Conservation (phyloP, 2,888 invertebrate species). For the Drosophila anceps region DNA sequence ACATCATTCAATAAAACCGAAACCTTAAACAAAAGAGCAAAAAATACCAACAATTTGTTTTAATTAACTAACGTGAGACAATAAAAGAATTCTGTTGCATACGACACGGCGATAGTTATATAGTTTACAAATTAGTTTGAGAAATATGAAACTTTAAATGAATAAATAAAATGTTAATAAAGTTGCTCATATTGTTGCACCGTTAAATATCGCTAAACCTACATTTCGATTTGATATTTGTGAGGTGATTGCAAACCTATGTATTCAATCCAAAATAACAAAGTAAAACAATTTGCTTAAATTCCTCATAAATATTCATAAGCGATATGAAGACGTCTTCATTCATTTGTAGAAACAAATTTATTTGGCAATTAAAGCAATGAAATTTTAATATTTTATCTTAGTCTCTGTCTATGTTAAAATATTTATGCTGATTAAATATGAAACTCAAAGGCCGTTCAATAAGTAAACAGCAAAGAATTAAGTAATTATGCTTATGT, state of each 20-base stretch:
- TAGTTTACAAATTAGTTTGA: constrained; percentile 34
- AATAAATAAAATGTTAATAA: background rate
- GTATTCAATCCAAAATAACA: too few species aligned
- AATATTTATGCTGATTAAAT: background rate
- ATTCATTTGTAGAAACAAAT: background rate
- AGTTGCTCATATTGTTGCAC: too few species aligned
- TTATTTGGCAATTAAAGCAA: too few species aligned
- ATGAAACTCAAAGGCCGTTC: background rate
- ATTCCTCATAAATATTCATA: too few species aligned
- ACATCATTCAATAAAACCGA: constrained; percentile 70
- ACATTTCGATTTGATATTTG: background rate
- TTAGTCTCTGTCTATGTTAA: background rate
- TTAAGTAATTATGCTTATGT: background rate
- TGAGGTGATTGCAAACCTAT: background rate
- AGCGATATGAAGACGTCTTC: background rate
- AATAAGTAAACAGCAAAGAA: background rate
- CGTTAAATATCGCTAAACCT: background rate
- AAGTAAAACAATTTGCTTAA: too few species aligned
- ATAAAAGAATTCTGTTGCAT: constrained; percentile 40
- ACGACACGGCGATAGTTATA: constrained; percentile 29
- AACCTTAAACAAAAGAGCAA: constrained; percentile 64
- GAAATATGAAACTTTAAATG: background rate
- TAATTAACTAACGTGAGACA: background rate
- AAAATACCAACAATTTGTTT: constrained; percentile 26
- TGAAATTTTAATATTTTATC: too few species aligned